Evolutionary conservation across 2,888 invertebrate genomes (phyloP), one percentile per base, ranked within the genome.

Genomic region (Pteria penguin): DNA sequence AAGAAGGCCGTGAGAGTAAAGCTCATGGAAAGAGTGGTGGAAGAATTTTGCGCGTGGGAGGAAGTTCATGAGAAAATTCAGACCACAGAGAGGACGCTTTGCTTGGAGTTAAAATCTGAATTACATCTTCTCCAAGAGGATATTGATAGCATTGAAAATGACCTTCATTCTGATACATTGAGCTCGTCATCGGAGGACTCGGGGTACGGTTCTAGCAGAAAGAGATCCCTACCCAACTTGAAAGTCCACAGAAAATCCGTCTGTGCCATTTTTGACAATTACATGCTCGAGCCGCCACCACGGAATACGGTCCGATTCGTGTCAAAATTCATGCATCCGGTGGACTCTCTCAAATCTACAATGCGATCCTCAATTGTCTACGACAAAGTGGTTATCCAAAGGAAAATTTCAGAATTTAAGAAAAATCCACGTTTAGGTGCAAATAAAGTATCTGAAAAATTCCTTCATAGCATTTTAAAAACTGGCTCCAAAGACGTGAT

Each of bases 41-140:
- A 55, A 14, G 75, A 80, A 26, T 60, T 85, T 22, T 75, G 78
- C 26, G 69, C 72, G 14, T 85, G 84, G 84, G 82, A 82, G 45
- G 73, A 79, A 8, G 80, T 81, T 5, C 68, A 78, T 22, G 77
- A 80, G 14, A 58, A 76, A 18, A 67, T 79, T 14, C 72, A 78
- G 8, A 58, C 80, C 0, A 76, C 84, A 3, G 80, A 84, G 57
- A 70, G 68, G 5, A 76, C 72, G 18, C 67, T 87, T 18, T 76
- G 80, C n/a, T 22, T 45, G 5, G 36, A 76, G 4, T 80, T 85
- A n/a, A 81, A 81, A 68, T 22, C 68, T 31, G 74, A 84, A 32
- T 76, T 87, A 27, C 74, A 82, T n/a, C 70, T 87, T 24, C 73
- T 87, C 1, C 74, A 84, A 67, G 66, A 76, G 0, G 81, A 84